A percentile compares a stretch with the other conserved stretches of the same genome.
phyloP scores from a whole-genome alignment of 2,113 vertebrate genomes.

The Lutjanus erythropterus region DNA sequence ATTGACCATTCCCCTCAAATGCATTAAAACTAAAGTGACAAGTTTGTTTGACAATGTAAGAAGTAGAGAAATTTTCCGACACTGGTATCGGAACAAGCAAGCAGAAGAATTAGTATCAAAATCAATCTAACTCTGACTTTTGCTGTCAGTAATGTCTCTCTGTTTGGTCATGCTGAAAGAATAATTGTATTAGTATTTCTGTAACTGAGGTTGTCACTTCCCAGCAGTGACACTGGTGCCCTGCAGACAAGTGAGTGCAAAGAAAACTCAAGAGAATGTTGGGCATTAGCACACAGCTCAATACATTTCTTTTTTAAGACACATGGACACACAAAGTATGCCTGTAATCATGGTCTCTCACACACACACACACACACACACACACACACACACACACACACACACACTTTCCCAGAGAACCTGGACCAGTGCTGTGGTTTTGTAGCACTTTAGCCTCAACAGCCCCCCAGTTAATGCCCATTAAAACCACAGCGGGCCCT shows the following conservation, averaged over 20 bases:
- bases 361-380: background rate
- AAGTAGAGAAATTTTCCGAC: no score
- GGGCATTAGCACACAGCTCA: background rate
- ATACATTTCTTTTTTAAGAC: constrained; percentile 12
- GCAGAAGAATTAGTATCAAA: background rate
- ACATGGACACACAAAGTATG: background rate
- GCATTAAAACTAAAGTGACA: no score
- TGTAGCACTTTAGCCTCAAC: constrained; percentile 73
- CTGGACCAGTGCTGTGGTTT: constrained; percentile 57
- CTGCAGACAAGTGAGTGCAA: background rate
- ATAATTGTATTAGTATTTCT: background rate
- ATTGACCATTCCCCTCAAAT: no score
- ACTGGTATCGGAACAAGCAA: no score
- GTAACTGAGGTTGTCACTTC: constrained; percentile 1
- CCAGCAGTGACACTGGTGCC: background rate
- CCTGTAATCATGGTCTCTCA: constrained; percentile 17
- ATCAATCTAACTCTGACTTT: background rate
- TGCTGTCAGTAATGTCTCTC: background rate
- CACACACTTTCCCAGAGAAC: constrained; percentile 24
- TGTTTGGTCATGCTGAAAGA: background rate
- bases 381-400: background rate
- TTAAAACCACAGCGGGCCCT: constrained; percentile 72
- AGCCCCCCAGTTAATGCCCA: constrained; percentile 67
- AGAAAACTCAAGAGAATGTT: constrained; percentile 14
- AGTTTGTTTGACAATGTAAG: no score